Base-by-base conservation (phyloP, 2,113 vertebrate genomes). In the Thunnus maccoyii region DNA sequence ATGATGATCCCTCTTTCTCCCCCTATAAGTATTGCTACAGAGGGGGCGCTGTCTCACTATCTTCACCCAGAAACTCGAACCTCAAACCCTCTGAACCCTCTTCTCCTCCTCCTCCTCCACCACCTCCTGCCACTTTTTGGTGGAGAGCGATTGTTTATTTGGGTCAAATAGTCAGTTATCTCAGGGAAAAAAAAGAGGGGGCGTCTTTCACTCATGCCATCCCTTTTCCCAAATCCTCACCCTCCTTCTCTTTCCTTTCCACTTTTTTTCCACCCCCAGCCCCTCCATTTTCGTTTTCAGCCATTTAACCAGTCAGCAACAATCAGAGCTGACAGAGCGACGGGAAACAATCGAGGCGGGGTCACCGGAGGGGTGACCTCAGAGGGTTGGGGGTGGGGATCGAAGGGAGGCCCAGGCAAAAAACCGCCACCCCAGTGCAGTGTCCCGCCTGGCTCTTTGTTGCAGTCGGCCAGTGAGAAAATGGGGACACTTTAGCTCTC, bases 291-390 rank as follows among this genome's bases (percentile, higher is more conserved):
- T 91, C 84, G 89, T 91, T 94, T 93, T 92, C 93, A 91, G 93
- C 92, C 91, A 93, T 96, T 95, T 95, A 96, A 94, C 94, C 90
- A 91, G 92, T 94, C 92, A 89, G 93, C 86, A 89, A 95, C 94
- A 95, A 96, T 95, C 89, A 90, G 91, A 93, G 91, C 92, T 95
- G 95, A 95, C 95, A 95, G 93, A 95, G 93, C 86, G 82, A 94
- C 72, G 92, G 93, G 92, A 95, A 94, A 95, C 95, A 95, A 95
- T 94, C 72, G 87, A 92, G 88, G 91, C 61, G 83, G 92, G 94
- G 94, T 96, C 93, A 72, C 52, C 77, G 76, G 85, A 91, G 90
- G 89, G 88, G 86, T 94, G 94, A 94, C 93, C 93, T 92, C 80
- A 69, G 85, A 91, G 80, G 75, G 77, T 48, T 73, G 69, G 86